Percentiles rank a stretch among this genome's conserved stretches.
These are phyloP conservation scores for Myanophis thanlyinensis DNA, from an alignment of 2,113 vertebrate genomes.

Conservation along the genomic window DNA sequence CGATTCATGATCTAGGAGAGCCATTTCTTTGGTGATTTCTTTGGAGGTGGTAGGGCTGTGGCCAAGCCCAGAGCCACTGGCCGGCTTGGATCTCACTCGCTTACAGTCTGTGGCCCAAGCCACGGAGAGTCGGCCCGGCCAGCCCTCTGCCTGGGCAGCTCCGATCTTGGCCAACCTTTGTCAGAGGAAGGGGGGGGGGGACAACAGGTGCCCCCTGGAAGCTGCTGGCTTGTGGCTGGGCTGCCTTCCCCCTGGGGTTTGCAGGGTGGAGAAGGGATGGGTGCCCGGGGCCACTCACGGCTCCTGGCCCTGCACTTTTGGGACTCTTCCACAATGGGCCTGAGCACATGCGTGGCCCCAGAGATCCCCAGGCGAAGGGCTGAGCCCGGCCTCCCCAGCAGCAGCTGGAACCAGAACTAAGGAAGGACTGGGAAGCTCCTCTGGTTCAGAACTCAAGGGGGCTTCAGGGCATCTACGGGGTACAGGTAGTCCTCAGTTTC, in stretches of 20 bases:
- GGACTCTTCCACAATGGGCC: neutral
- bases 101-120: neutral
- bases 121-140: neutral
- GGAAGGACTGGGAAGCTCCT: too few relatives aligned
- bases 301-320: neutral
- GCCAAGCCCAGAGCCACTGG: neutral
- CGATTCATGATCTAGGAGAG: neutral
- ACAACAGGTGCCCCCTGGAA: constrained; percentile 23
- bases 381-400: neutral
- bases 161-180: neutral
- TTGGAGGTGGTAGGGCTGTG: neutral
- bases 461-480: neutral
- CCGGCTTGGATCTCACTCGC: neutral
- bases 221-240: neutral
- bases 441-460: neutral
- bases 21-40: neutral
- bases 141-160: neutral
- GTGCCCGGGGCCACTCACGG: neutral
- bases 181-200: neutral
- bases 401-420: neutral
- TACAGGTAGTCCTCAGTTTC: too few relatives aligned
- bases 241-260: too few relatives aligned
- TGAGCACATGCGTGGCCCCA: too few relatives aligned
- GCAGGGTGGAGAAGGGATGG: neutral
- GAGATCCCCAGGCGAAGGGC: neutral